Evolutionary conservation across 2,113 vertebrate species (phyloP).

Genomic region (Leucopsar rothschildi): DNA sequence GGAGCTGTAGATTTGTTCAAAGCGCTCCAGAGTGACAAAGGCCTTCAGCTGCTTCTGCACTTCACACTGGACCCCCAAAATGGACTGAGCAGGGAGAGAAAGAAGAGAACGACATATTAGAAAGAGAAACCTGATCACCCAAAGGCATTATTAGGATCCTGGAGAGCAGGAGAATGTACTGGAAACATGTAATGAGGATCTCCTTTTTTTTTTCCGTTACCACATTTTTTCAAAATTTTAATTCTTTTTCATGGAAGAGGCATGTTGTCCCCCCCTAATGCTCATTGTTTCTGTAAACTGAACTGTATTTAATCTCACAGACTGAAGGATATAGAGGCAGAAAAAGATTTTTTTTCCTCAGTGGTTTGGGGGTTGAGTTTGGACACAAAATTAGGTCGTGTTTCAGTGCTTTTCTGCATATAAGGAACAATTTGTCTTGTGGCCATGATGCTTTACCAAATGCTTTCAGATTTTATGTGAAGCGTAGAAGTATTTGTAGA

Average conservation of each 20-base stretch:
- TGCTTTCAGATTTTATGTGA: neutral
- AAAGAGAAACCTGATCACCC: neutral
- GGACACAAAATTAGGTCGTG: neutral
- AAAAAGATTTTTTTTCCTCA: neutral
- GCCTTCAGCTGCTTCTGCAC: constrained; percentile 97
- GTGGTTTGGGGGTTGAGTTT: neutral
- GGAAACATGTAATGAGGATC: neutral
- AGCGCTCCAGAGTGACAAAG: constrained; percentile 93
- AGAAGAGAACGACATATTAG: neutral
- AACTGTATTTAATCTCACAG: neutral
- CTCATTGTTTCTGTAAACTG: neutral
- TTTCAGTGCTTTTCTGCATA: neutral
- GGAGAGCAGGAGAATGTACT: neutral
- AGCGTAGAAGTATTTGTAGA: neutral
- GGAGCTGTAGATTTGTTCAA: constrained; percentile 87
- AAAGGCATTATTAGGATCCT: neutral
- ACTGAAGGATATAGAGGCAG: neutral
- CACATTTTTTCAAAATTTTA: neutral
- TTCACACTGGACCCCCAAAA: constrained; percentile 94
- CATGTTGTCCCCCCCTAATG: accelerated
- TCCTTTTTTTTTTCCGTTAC: neutral
- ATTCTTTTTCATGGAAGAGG: neutral
- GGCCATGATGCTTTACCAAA: neutral
- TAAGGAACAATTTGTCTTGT: neutral
- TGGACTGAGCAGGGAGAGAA: constrained; percentile 75